Conservation (phyloP, 2,113 vertebrate species). For the Gnathochromis pfefferi region DNA sequence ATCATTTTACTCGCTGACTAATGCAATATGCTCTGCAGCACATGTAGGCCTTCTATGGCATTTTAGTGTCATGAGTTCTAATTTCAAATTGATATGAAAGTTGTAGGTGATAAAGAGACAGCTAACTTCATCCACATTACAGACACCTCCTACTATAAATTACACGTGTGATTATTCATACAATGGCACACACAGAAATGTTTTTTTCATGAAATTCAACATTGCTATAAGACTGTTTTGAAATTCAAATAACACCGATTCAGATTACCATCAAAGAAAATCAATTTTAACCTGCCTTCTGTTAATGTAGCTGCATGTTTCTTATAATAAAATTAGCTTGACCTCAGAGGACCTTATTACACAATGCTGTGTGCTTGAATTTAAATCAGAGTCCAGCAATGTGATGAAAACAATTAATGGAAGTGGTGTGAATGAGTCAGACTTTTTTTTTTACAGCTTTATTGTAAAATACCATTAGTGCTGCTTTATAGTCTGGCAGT, state of each 20-base stretch:
- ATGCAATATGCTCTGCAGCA: background rate
- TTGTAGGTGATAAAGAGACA: constrained; percentile 10
- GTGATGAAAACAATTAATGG: background rate
- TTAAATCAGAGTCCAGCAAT: background rate
- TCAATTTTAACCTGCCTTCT: background rate
- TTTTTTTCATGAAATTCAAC: constrained; percentile 8
- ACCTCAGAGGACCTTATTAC: background rate
- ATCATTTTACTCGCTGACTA: background rate
- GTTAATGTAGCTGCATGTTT: background rate
- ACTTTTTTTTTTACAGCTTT: background rate
- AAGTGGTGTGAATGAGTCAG: background rate
- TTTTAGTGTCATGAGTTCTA: constrained; percentile 11
- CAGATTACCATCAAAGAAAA: background rate
- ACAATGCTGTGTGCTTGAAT: background rate
- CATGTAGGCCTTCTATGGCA: background rate
- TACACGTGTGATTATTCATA: constrained; percentile 29
- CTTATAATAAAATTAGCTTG: background rate
- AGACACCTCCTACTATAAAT: background rate
- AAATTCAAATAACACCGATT: background rate
- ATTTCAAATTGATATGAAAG: constrained; percentile 27
- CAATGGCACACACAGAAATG: constrained; percentile 27
- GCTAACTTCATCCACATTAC: constrained; percentile 3
- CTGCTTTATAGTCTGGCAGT: background rate
- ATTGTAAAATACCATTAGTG: background rate
- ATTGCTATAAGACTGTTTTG: background rate